Base-by-base conservation (phyloP, 2,113 vertebrate species). In the Stictonetta naevosa region DNA sequence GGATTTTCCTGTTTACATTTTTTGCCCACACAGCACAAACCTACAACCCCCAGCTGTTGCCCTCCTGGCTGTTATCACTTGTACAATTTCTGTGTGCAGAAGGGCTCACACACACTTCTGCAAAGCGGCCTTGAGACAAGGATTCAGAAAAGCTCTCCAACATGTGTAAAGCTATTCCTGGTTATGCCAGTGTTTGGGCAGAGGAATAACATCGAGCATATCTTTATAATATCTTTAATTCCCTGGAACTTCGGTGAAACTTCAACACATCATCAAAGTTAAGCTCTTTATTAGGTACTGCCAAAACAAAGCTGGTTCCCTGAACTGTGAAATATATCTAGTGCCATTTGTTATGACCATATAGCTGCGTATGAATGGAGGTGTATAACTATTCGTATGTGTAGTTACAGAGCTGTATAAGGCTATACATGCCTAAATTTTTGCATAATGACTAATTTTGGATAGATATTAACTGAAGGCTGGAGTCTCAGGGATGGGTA, bases 101-200 rank as follows among this genome's bases (percentile, higher is more conserved):
- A 86, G 91, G 77, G 73, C 73, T 93, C 80, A 18, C 1, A 1
- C 40, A n/a, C 31, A 2, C 52, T 88, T 40, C 68, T 64, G 64
- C 66, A 20, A 77, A 6, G 80, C 0, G 18, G 90, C 95, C 96
- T 96, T 96, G 95, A 76, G 73, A 88, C 96, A 88, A 94, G 95
- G 96, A 96, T 96, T 93, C 76, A 25, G 83, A 71, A 86, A 74
- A 92, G 80, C 73, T 2, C 83, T 96, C 80, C 90, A 74, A 20
- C 48, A 31, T 6, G 29, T 59, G 48, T 38, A 53, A 46, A 83
- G 79, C 48, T 23, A 64, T 58, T 80, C 48, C 72, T 31, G 34
- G 40, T 2, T 58, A 23, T 31, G 86, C 83, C 83, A 74, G 52
- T 0, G 6, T 42, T 84, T 7, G 1, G 84, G 92, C 67, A 85